Base-by-base conservation (phyloP, 1,140 invertebrate genomes). In the Zophobas morio region DNA sequence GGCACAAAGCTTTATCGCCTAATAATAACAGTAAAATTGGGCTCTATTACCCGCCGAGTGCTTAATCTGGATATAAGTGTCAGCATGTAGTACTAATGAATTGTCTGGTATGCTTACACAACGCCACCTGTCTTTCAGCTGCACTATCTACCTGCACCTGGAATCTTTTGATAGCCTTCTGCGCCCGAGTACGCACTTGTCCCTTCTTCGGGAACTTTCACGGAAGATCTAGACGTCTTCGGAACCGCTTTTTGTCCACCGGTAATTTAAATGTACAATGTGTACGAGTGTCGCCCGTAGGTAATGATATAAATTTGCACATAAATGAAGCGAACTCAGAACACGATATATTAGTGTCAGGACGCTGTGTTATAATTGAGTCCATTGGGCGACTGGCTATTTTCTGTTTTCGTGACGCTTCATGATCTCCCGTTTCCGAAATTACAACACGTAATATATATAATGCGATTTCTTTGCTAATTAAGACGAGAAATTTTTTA, bases 61-160 rank as follows among this genome's bases (percentile, higher is more conserved):
- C 63, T 75, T 78, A 74, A 78, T 75, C 77, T 63, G 54, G 72
- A 74, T 78, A 74, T 66, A 78, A 78, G 46, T 39, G 66, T 56
- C 71, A 46, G 51, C 70, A 53, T 35, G 36, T 37, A 71, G 77
- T 75, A 73, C 53, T 78, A 78, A 78, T 78, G 73, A 78, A 78
- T 60, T 75, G 77, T 75, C 72, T 72, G 60, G 77, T 75, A 71
- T 78, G 77, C 73, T 78, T 75, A 63, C 56, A 57, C 66, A 57
- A 74, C 73, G 73, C 77, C 77, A 78, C 77, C 77, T 78, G 77
- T 78, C 77, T 72, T 72, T 78, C 77, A 78, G 77, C 72, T 78
- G 77, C 56, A 51, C 51, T 77, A 78, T 34, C 70, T 60, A 78
- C 49, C 70, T 60, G 76, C 76, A 78, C 76, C 76, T 78, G 76